A percentile compares a stretch with the other conserved stretches of the same genome.
Evolutionary conservation across 30 jellyfish, hydroid and myxozoan genomes (phyloP).

Genomic region (Chironex yamaguchii): DNA sequence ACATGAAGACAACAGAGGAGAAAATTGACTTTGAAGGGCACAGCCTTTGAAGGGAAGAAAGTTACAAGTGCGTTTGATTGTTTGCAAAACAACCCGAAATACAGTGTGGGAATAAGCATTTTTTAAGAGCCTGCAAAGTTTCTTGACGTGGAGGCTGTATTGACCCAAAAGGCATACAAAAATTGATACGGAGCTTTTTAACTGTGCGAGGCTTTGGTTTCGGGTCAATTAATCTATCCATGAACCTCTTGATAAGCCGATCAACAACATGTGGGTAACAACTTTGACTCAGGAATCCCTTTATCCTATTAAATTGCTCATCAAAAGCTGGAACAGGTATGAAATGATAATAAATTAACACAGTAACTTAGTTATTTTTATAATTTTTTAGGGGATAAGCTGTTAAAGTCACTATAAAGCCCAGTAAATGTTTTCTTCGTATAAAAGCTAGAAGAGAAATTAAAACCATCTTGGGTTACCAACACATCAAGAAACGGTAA

Average conservation of each 20-base stretch:
- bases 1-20: no score
- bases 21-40: no score
- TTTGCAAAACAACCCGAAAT: neutral
- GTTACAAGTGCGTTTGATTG: constrained; percentile 21
- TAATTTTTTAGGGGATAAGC: constrained; percentile 2
- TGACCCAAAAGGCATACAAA: no score
- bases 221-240: neutral
- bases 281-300: neutral
- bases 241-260: no score
- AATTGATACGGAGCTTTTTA: neutral
- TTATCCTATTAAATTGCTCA: neutral
- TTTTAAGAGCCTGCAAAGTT: neutral
- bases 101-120: neutral
- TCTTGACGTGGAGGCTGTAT: constrained; percentile 4
- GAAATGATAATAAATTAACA: neutral
- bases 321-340: constrained; percentile 4
- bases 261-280: no score
- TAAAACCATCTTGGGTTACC: neutral
- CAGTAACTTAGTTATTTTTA: neutral
- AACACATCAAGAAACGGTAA: constrained; percentile 35
- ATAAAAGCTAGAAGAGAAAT: constrained; percentile 1
- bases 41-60: constrained; percentile 16
- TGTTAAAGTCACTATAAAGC: neutral
- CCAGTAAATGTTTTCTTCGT: constrained; percentile 42
- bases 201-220: neutral